Conservation (phyloP, 2,113 vertebrate genomes). For the Callocephalon fimbriatum region DNA sequence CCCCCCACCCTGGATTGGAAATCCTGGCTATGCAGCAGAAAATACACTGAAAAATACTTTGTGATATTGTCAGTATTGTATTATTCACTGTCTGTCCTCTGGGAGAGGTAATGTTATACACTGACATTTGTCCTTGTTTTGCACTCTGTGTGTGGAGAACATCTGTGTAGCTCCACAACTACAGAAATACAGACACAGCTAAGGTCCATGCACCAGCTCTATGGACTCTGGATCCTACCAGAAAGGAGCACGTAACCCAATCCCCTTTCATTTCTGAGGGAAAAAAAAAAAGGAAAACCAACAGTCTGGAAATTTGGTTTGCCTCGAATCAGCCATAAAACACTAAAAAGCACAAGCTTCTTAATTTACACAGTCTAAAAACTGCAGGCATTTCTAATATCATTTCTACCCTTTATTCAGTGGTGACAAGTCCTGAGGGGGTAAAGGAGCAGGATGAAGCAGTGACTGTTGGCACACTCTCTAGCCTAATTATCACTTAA, state of each 20-base stretch:
- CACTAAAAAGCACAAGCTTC: not conserved
- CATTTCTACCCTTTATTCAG: not conserved
- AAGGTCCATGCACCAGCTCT: not conserved
- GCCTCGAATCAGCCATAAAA: not conserved
- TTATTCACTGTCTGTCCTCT: not conserved
- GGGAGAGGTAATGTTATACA: not conserved
- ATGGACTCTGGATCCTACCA: not conserved
- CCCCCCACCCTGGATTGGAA: rapidly evolving
- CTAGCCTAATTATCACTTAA: slow-evolving; percentile 50
- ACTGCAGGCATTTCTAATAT: not conserved
- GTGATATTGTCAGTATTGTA: not conserved
- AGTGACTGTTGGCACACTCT: not conserved
- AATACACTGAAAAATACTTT: not conserved
- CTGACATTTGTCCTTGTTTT: not conserved
- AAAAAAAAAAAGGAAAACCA: not conserved
- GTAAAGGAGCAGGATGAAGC: not conserved
- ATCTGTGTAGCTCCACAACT: not conserved
- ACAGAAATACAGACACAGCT: not conserved
- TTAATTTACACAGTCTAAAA: slow-evolving; percentile 1
- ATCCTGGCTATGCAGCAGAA: not conserved
- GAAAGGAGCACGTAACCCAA: not conserved
- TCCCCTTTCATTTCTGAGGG: not conserved
- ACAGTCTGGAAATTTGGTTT: slow-evolving; percentile 5
- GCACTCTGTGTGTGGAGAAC: not conserved
- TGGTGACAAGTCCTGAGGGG: slow-evolving; percentile 57